These are phyloP conservation scores for Cydia strobilella DNA, from an alignment of 1,140 invertebrate species.

Conservation along the genomic window DNA sequence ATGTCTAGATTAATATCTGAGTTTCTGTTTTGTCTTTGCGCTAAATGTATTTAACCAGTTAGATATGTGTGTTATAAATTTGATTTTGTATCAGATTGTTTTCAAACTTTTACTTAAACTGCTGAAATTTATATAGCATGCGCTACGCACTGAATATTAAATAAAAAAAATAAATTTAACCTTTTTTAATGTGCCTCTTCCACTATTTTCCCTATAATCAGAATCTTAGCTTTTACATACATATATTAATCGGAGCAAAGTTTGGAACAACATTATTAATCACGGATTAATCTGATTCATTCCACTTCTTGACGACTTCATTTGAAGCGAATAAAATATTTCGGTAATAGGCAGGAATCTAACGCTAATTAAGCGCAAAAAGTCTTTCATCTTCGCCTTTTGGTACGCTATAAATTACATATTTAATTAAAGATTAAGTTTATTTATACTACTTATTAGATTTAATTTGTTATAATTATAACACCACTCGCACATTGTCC, in stretches of 20 bases:
- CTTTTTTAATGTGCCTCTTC: too few relatives aligned
- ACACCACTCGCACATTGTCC: too few relatives aligned
- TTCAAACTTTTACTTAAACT: too few relatives aligned
- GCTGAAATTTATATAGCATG: too few relatives aligned
- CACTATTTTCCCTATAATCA: background rate
- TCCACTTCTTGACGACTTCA: slow-evolving; percentile 4
- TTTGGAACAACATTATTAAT: background rate
- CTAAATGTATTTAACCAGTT: background rate
- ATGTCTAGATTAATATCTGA: slow-evolving; percentile 5
- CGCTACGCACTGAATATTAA: too few relatives aligned
- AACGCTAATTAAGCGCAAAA: background rate
- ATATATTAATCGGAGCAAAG: background rate
- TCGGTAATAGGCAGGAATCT: background rate
- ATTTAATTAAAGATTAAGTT: background rate
- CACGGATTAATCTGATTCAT: background rate
- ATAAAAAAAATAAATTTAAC: too few relatives aligned
- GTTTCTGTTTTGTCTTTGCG: background rate
- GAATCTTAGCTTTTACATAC: background rate
- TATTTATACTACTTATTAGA: too few relatives aligned
- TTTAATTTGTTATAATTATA: too few relatives aligned
- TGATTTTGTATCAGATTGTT: too few relatives aligned
- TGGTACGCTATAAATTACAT: background rate
- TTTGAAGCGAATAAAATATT: background rate
- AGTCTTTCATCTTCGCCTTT: background rate
- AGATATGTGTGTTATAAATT: too few relatives aligned